These are phyloP conservation scores for Oscheius sp. DNA, from an alignment of 2,888 invertebrate species.

Conservation along the genomic window DNA sequence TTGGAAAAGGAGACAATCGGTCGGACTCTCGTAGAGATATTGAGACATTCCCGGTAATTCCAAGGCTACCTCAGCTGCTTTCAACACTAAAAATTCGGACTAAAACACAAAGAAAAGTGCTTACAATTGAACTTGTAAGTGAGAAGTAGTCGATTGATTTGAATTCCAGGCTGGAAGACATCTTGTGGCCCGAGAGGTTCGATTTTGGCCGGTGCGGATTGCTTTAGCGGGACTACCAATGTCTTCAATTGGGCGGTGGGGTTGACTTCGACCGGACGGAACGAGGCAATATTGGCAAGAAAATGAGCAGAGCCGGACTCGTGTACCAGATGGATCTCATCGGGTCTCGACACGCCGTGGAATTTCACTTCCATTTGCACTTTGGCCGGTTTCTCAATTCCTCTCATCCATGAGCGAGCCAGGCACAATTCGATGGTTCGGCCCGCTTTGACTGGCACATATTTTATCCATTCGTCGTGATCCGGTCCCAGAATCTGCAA, in stretches of 20 bases:
- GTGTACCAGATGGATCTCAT: constrained; percentile 37
- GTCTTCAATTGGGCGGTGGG: constrained; percentile 48
- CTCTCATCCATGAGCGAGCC: constrained; percentile 44
- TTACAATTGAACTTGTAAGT: constrained; percentile 82
- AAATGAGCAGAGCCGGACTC: constrained; percentile 41
- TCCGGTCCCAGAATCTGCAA: constrained; percentile 42
- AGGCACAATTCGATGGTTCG: constrained; percentile 85
- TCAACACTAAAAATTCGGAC: constrained; percentile 49
- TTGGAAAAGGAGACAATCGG: constrained; percentile 92
- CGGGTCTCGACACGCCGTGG: constrained; percentile 44
- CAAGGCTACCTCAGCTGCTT: constrained; percentile 55
- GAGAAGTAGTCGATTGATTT: constrained; percentile 89
- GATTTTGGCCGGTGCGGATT: constrained; percentile 86
- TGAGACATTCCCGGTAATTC: constrained; percentile 86
- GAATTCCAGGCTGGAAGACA: constrained; percentile 86
- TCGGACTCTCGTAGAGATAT: constrained; percentile 92
- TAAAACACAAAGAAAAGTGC: not conserved
- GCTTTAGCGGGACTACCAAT: constrained; percentile 73
- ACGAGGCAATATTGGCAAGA: constrained; percentile 44
- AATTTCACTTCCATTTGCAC: constrained; percentile 58
- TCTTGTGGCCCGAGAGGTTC: constrained; percentile 84
- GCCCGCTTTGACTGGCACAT: constrained; percentile 78
- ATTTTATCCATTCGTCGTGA: constrained; percentile 49
- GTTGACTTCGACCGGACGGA: constrained; percentile 44
- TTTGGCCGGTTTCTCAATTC: constrained; percentile 44